These are phyloP conservation scores for Alaudala cheleensis DNA, from an alignment of 2,113 vertebrate genomes.

Conservation along the genomic window DNA sequence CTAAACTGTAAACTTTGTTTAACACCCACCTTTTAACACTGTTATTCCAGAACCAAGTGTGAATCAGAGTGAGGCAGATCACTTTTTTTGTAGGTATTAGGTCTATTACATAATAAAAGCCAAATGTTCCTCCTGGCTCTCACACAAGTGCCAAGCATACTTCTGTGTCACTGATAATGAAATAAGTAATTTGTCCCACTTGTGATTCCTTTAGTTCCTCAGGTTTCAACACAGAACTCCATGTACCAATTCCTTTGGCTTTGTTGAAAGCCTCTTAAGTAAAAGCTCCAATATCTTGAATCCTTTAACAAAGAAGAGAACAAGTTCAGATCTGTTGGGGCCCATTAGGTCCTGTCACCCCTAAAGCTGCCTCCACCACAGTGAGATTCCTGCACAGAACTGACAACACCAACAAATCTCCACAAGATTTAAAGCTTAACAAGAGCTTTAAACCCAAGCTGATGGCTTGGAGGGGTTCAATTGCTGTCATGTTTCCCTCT, in stretches of 20 bases:
- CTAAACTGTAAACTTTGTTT: background rate
- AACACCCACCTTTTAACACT: background rate
- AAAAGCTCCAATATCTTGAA: background rate
- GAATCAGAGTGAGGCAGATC: background rate
- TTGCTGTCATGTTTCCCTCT: background rate
- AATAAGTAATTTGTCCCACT: slow-evolving; percentile 8
- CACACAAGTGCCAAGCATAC: background rate
- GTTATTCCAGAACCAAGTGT: background rate
- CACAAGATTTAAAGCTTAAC: background rate
- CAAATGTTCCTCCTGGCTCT: slow-evolving; percentile 41
- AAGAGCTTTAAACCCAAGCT: background rate
- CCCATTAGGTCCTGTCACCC: background rate
- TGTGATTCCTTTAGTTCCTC: background rate
- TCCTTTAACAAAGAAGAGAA: background rate
- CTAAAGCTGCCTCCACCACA: background rate
- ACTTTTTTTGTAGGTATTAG: background rate
- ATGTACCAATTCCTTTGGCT: background rate
- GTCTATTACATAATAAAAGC: slow-evolving; percentile 3
- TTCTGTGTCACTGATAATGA: slow-evolving; percentile 19
- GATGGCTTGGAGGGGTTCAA: background rate
- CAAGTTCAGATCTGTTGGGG: background rate
- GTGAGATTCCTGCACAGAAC: background rate
- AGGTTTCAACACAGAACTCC: background rate
- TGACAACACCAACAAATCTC: background rate
- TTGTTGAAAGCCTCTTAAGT: background rate